Conservation (phyloP, 1,140 invertebrate species). For the Tetragonula clypearis region DNA sequence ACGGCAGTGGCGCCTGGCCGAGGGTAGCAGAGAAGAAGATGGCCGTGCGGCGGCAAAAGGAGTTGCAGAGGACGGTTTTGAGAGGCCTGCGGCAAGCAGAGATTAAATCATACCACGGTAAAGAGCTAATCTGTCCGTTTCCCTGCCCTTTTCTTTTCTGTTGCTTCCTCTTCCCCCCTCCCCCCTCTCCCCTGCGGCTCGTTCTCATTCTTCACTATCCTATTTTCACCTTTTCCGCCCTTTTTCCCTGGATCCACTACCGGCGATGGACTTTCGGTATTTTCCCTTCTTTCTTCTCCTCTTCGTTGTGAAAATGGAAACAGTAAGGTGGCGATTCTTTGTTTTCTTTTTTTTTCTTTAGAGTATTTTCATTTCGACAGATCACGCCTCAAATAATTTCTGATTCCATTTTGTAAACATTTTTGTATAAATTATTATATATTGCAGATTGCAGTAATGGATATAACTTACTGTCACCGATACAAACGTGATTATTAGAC, state of each 20-base stretch:
- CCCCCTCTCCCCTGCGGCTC: neutral
- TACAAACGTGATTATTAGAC: too few species aligned
- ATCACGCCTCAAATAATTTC: too few species aligned
- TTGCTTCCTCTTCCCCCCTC: neutral
- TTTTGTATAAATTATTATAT: too few species aligned
- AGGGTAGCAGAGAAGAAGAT: conserved; percentile 11
- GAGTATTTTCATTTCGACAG: too few species aligned
- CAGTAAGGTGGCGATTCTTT: too few species aligned
- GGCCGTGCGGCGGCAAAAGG: conserved; percentile 1
- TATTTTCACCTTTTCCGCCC: neutral
- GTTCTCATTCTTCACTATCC: conserved; percentile 3
- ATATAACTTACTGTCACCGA: too few species aligned
- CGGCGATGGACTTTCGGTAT: neutral
- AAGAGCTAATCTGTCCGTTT: conserved; percentile 75
- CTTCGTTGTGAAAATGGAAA: conserved; percentile 7
- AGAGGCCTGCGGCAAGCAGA: conserved; percentile 72
- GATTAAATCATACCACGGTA: conserved; percentile 77
- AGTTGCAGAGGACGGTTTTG: conserved; percentile 61
- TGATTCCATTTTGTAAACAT: too few species aligned
- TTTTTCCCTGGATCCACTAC: too few species aligned
- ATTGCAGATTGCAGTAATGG: too few species aligned
- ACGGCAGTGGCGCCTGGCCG: too few species aligned
- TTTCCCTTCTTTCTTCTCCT: neutral
- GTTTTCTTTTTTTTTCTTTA: too few species aligned
- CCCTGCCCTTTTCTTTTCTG: conserved; percentile 35